A percentile compares a stretch with the other conserved stretches of the same genome.
phyloP scores from a whole-genome alignment of 2,888 invertebrate species.

The Drosophila putrida region DNA sequence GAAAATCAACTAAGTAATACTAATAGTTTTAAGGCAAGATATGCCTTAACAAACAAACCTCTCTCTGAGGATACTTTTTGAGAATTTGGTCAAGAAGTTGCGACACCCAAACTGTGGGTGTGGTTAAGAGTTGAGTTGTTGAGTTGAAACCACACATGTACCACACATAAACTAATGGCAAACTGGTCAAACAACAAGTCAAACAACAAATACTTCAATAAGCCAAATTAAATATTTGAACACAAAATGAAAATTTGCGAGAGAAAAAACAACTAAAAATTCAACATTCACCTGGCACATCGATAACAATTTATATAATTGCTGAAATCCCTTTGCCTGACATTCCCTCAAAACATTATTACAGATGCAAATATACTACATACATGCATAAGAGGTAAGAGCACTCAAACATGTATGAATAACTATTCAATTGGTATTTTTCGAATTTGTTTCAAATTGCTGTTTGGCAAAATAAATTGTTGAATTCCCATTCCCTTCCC shows the following conservation, averaged over 20 bases:
- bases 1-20: constrained; percentile 44
- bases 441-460: constrained; percentile 1
- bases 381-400: neutral
- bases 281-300: constrained; percentile 28
- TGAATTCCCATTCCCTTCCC: neutral
- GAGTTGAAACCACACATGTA: constrained; percentile 35
- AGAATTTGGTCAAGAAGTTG: constrained; percentile 64
- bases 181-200: constrained; percentile 40
- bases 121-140: constrained; percentile 17
- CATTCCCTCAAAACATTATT: constrained; percentile 35
- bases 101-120: constrained; percentile 12
- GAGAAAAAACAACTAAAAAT: constrained; percentile 19
- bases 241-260: constrained; percentile 52
- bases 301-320: constrained; percentile 58
- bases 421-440: constrained; percentile 21
- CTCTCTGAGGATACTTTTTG: constrained; percentile 29
- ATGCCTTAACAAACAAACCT: constrained; percentile 53
- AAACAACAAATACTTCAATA: constrained; percentile 71
- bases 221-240: constrained; percentile 76
- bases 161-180: constrained; percentile 47
- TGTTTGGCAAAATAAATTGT: neutral
- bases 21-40: constrained; percentile 33
- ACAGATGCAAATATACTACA: constrained; percentile 11
- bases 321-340: constrained; percentile 34
- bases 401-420: neutral